Evolutionary conservation across 2,797 vertebrate genomes (phyloP), one percentile per base, ranked within the genome.

Genomic region (Cuculus canorus): DNA sequence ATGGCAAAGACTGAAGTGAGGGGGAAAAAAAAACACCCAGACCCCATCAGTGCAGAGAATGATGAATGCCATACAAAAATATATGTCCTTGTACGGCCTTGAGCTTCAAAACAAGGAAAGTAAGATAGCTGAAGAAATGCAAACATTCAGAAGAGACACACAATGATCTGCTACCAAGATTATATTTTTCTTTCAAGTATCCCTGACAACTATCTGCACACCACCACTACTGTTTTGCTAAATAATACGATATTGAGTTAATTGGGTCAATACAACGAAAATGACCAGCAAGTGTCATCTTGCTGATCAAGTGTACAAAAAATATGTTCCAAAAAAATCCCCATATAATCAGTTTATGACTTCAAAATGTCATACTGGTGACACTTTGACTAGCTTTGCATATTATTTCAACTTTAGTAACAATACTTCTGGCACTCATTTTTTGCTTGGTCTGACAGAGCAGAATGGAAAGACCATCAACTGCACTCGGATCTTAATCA

Each of bases 51-150:
- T 9, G 35, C 79, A 82, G 60, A 52, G 81, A 94, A 94, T 80
- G 81, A 94, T 85, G 75, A 95, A 93, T 85, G 71, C 53, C 88
- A 73, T 87, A 90, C 75, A 87, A 90, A 96, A 96, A 88, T 91
- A 17, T 37, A 82, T 63, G 86, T 88, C 81, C 88, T 95, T 93
- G 83, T 33, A 88, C 23, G 63, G 91, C 93, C 93, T 69, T 30
- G 0, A 94, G 90, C 68, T 90, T 82, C 54, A 78, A 77, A 88
- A 82, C 39, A 50, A 57, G 16, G 8, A 60, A 88, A 92, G 41
- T 25, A 86, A 60, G 30, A 80, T 41, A 60, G 33, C 37, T 54
- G 66, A 61, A 87, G 83, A 92, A 90, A 75, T 54, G 27, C 30
- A 82, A 86, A 80, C 37, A 73, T 50, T 73, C 28, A 64, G 80